A percentile compares a stretch with the other conserved stretches of the same genome.
Conservation (phyloP, 2,113 vertebrate species). For the Coryphaenoides rupestris region DNA sequence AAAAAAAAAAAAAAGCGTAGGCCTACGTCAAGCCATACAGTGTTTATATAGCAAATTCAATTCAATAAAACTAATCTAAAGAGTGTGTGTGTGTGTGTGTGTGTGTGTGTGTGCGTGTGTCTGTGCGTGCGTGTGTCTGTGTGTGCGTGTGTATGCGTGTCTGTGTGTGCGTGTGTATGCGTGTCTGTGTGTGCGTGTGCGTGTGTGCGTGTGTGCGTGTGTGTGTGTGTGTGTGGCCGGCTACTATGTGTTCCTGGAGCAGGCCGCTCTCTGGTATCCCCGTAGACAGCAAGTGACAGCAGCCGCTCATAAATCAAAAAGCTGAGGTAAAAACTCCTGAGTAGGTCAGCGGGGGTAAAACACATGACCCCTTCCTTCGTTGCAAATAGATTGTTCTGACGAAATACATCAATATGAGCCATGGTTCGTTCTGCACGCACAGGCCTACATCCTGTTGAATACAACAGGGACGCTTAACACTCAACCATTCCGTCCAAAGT, state of each 20-base stretch:
- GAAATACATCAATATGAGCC: constrained; percentile 53
- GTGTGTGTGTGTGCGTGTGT: neutral
- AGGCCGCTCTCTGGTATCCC: constrained; percentile 22
- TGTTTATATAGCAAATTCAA: neutral
- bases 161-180: neutral
- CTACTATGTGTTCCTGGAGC: constrained; percentile 11
- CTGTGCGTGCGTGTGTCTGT: neutral
- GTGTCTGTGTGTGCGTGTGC: neutral
- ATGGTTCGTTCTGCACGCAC: neutral
- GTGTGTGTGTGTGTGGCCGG: no score
- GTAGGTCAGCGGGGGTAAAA: constrained; percentile 50
- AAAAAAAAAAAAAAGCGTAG: neutral
- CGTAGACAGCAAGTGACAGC: constrained; percentile 30
- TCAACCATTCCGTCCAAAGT: neutral
- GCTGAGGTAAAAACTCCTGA: constrained; percentile 47
- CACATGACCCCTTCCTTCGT: constrained; percentile 57
- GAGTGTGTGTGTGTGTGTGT: neutral
- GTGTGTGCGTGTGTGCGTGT: no score
- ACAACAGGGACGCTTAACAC: neutral
- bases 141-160: constrained; percentile 11
- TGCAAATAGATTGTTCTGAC: constrained; percentile 53
- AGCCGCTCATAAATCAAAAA: constrained; percentile 61
- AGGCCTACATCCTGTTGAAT: constrained; percentile 5
- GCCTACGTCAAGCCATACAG: neutral
- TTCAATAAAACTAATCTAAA: neutral